Base-by-base conservation (phyloP, 2,797 vertebrate genomes). In the Gobio occitaniae region DNA sequence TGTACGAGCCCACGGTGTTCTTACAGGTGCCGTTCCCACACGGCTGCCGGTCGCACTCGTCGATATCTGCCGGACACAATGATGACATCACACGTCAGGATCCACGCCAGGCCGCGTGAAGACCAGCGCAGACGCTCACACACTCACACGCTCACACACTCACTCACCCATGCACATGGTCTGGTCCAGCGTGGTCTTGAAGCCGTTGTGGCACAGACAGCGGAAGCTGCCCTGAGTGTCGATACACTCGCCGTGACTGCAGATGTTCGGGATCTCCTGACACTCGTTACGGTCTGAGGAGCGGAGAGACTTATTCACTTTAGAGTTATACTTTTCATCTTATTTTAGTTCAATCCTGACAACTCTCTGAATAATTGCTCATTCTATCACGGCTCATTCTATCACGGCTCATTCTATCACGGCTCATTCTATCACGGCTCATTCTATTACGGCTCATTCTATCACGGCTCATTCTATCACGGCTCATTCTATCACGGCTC, bases 1-100 rank as follows among this genome's bases (percentile, higher is more conserved):
- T 96, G 93, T 98, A 99, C 92, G 98, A 99, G 83, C 98, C 97
- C 11, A 97, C 95, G 0, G 96, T 96, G 93, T 99, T 99, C 93
- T 97, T 98, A 89, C 97, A 99, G 65, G 96, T 98, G 0, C 98
- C 97, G 0, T 98, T 99, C 3, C 97, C 96, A 15, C 97, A 98
- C 0, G 96, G 97, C 91, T 97, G 97, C 16, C 93, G 91, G 92
- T 98, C 97, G 48, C 98, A 99, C 90, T 99, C 97, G 1, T 99
- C 96, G 0, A 98, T 95, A 82, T 98, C 97, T 99, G 89, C 19
- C 83, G 85, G 0, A 86, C 19, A 47, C 38, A 83, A 17, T 80
- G 25, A 80, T 80, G 25, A 80, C 21, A 66, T 63, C n/a, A 70
- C 32, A 25, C 12, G 12, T 63, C 3, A 5, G 12, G 9, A 15